phyloP scores from a whole-genome alignment of 2,797 vertebrate species.

The Muscicapa comitata region DNA sequence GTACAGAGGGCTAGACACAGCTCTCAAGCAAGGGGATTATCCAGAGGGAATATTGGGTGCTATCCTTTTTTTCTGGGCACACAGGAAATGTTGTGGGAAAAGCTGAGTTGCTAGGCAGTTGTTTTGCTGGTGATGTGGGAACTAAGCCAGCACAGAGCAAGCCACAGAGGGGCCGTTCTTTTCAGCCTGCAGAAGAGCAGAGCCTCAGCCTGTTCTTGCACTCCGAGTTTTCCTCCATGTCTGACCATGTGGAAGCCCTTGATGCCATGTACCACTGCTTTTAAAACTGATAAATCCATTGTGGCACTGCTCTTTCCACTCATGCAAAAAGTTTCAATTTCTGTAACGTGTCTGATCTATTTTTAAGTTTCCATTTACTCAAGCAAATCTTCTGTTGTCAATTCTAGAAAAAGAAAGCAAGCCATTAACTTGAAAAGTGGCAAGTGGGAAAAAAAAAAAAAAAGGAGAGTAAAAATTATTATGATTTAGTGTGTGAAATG shows the following conservation, averaged over 20 bases:
- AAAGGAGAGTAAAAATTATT: not conserved
- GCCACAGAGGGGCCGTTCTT: slow-evolving; percentile 5
- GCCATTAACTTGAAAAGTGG: not conserved
- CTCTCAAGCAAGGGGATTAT: not conserved
- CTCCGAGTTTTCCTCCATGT: not conserved
- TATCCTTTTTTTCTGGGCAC: not conserved
- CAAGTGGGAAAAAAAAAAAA: not conserved
- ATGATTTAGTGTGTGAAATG: not conserved
- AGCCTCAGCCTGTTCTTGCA: not conserved
- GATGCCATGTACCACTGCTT: accelerated
- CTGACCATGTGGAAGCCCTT: not conserved
- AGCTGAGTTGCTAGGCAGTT: slow-evolving; percentile 66
- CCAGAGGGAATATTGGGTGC: not conserved
- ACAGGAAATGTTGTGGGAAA: slow-evolving; percentile 68
- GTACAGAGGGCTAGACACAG: not conserved
- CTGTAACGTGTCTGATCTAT: not conserved
- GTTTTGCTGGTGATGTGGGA: slow-evolving; percentile 65
- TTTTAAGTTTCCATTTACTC: not conserved
- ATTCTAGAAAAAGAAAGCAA: not conserved
- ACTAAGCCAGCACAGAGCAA: slow-evolving; percentile 24
- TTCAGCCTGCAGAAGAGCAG: not conserved
- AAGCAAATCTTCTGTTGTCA: not conserved
- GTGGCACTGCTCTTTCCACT: not conserved
- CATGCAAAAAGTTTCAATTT: not conserved
- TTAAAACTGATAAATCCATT: not conserved